phyloP scores from a whole-genome alignment of 2,888 invertebrate genomes.

The Drosophila nr. perissopoda region DNA sequence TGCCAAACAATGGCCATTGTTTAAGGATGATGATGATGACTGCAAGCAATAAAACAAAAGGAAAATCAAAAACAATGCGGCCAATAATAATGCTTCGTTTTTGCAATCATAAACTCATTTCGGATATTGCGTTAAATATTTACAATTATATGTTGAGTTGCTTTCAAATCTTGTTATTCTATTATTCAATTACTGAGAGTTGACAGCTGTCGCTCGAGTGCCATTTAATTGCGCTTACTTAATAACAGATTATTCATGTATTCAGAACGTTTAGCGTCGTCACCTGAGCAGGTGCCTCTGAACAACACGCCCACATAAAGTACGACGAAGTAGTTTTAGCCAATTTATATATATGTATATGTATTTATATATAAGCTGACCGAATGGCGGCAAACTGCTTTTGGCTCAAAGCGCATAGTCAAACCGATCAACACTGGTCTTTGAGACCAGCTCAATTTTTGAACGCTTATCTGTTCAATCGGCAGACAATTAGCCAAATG shows the following conservation, averaged over 20 bases:
- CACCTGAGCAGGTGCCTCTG: conserved; percentile 70
- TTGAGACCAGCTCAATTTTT: conserved; percentile 17
- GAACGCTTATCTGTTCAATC: conserved; percentile 61
- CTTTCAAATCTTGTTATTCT: not conserved
- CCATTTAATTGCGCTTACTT: conserved; percentile 63
- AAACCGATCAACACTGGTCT: not conserved
- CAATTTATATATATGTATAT: not conserved
- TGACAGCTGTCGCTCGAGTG: conserved; percentile 32
- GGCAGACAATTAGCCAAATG: conserved; percentile 74
- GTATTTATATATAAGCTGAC: not conserved
- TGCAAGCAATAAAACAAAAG: conserved; percentile 21
- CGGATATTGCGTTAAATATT: conserved; percentile 1
- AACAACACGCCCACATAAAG: conserved; percentile 28
- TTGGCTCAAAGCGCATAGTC: not conserved
- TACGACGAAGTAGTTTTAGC: conserved; percentile 38
- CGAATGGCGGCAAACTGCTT: conserved; percentile 6
- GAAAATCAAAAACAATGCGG: conserved; percentile 19
- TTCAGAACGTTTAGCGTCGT: conserved; percentile 64
- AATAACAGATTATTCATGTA: conserved; percentile 64
- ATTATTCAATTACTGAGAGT: conserved; percentile 26
- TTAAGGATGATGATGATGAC: conserved; percentile 19
- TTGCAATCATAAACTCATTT: conserved; percentile 2
- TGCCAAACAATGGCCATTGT: conserved; percentile 52
- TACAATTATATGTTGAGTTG: not conserved
- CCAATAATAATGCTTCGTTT: conserved; percentile 8